Percentiles rank a stretch among this genome's conserved stretches.
phyloP scores from a whole-genome alignment of 2,888 invertebrate species.

The Nephrotoma guestfalica region DNA sequence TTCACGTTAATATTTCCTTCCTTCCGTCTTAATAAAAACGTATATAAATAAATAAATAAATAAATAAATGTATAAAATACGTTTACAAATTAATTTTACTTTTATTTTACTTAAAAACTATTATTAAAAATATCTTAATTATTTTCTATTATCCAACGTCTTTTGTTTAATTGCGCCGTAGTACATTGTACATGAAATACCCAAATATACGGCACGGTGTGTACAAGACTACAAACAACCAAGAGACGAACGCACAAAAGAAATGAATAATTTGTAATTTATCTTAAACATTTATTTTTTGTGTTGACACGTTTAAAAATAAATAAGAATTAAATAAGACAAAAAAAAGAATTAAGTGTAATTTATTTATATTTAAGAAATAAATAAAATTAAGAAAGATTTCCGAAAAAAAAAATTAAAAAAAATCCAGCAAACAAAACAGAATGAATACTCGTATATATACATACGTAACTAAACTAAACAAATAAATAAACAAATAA shows the following conservation, averaged over 20 bases:
- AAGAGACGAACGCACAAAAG: neutral
- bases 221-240: too few species aligned
- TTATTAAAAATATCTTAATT: neutral
- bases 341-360: neutral
- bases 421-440: neutral
- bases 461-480: neutral
- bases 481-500: neutral
- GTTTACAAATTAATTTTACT: neutral
- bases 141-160: neutral
- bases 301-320: neutral
- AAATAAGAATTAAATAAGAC: neutral
- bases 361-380: neutral
- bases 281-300: neutral
- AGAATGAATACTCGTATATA: neutral
- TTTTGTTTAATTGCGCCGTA: neutral
- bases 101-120: neutral
- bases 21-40: neutral
- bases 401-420: neutral
- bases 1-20: neutral
- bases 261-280: neutral
- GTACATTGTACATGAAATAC: neutral
- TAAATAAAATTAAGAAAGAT: neutral
- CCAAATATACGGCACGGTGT: neutral
- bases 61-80: neutral
- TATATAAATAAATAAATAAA: neutral